Percentiles rank a stretch among this genome's conserved stretches.
Conservation (phyloP, 2,888 invertebrate species). For the Bellardia pandia region DNA sequence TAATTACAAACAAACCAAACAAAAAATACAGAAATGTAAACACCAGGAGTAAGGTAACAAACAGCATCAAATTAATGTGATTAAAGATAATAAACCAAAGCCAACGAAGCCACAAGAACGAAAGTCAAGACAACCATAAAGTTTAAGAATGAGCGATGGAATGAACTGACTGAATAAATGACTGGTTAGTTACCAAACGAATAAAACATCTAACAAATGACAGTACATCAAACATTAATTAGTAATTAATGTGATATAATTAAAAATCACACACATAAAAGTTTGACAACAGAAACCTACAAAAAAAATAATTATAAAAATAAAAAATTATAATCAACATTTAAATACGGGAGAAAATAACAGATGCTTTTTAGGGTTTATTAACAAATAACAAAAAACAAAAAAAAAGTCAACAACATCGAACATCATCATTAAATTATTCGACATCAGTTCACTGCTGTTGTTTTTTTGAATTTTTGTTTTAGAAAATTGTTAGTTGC, state of each 20-base stretch:
- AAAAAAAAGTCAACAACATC: conserved; percentile 5
- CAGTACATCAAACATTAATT: conserved; percentile 74
- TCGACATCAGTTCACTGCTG: conserved; percentile 19
- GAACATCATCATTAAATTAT: conserved; percentile 11
- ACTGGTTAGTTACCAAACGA: conserved; percentile 43
- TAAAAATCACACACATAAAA: conserved; percentile 69
- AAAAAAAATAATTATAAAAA: conserved; percentile 4
- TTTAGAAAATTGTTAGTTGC: conserved; percentile 14
- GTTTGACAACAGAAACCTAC: conserved; percentile 22
- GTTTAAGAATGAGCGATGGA: conserved; percentile 22
- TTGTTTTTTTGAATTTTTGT: neutral
- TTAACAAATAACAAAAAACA: conserved; percentile 8
- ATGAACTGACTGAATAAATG: conserved; percentile 34
- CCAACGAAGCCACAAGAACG: conserved; percentile 26
- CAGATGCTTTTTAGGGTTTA: conserved; percentile 51
- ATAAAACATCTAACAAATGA: conserved; percentile 66
- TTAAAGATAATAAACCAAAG: conserved; percentile 60
- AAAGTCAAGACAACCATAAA: conserved; percentile 44
- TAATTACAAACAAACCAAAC: neutral
- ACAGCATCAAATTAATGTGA: conserved; percentile 63
- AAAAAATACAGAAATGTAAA: conserved; percentile 33
- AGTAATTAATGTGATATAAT: conserved; percentile 73
- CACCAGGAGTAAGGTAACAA: conserved; percentile 50
- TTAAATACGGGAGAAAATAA: conserved; percentile 9
- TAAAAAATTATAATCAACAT: conserved; percentile 39